Evolutionary conservation across 2,888 invertebrate genomes (phyloP).

Genomic region (Acleris sparsana): DNA sequence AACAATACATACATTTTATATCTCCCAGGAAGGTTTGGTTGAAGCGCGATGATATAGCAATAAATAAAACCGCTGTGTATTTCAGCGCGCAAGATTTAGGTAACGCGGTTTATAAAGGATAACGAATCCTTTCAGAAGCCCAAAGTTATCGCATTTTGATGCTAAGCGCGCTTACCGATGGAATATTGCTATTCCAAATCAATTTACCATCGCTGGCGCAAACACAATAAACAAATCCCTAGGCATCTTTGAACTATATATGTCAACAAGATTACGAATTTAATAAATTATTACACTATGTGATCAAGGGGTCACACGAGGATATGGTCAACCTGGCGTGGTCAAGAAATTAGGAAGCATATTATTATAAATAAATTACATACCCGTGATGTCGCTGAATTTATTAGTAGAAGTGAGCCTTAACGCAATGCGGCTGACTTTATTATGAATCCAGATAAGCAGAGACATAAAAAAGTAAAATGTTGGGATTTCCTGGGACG

Average conservation of each 20-base stretch:
- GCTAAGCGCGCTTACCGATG: conserved; percentile 44
- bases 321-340: background rate
- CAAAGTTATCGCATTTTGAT: conserved; percentile 50
- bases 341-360: conserved; percentile 7
- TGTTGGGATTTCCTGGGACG: conserved; percentile 57
- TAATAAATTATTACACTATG: background rate
- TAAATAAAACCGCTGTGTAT: conserved; percentile 42
- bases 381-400: conserved; percentile 30
- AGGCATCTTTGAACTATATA: background rate
- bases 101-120: conserved; percentile 45
- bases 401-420: conserved; percentile 33
- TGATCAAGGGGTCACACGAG: too few relatives aligned
- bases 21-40: conserved; percentile 36
- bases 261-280: background rate
- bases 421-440: conserved; percentile 52
- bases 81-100: conserved; percentile 39
- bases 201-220: conserved; percentile 11
- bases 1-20: conserved; percentile 33
- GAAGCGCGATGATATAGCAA: conserved; percentile 43
- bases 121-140: conserved; percentile 45
- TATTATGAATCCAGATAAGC: conserved; percentile 60
- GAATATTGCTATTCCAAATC: conserved; percentile 27
- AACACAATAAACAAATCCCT: conserved; percentile 7
- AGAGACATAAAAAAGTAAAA: conserved; percentile 64
- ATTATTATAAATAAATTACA: conserved; percentile 34